Percentiles rank a stretch among this genome's conserved stretches.
These are phyloP conservation scores for Tineola bisselliella DNA, from an alignment of 2,888 invertebrate species.

Conservation along the genomic window DNA sequence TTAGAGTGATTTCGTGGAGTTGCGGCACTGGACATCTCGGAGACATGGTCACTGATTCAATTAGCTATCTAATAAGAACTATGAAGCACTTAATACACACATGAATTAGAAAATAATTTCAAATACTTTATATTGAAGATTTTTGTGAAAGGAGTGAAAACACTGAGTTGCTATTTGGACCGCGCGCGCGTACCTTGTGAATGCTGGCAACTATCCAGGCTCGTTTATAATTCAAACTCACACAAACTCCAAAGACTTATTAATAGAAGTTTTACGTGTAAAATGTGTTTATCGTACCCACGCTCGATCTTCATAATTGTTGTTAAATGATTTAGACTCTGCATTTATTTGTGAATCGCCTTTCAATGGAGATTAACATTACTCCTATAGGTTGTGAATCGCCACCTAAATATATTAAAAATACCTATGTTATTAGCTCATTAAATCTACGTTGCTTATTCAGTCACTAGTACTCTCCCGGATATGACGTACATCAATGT, in stretches of 20 bases:
- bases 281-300: slow-evolving; percentile 50
- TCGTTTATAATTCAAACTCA: slow-evolving; percentile 55
- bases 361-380: no score
- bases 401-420: no score
- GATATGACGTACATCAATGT: no score
- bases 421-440: no score
- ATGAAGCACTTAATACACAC: neutral
- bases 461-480: no score
- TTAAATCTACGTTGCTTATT: no score
- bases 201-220: slow-evolving; percentile 48
- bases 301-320: neutral
- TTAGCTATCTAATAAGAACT: neutral
- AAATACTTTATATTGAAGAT: slow-evolving; percentile 15
- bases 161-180: slow-evolving; percentile 47
- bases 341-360: neutral
- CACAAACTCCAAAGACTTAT: slow-evolving; percentile 43
- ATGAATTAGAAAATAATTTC: neutral
- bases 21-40: slow-evolving; percentile 71
- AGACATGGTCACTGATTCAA: slow-evolving; percentile 56
- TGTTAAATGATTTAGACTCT: neutral
- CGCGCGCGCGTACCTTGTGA: slow-evolving; percentile 39
- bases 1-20: slow-evolving; percentile 68
- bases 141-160: slow-evolving; percentile 52
- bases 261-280: slow-evolving; percentile 55
- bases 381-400: no score